phyloP scores from a whole-genome alignment of 2,888 invertebrate species.

The Athalia cordata region DNA sequence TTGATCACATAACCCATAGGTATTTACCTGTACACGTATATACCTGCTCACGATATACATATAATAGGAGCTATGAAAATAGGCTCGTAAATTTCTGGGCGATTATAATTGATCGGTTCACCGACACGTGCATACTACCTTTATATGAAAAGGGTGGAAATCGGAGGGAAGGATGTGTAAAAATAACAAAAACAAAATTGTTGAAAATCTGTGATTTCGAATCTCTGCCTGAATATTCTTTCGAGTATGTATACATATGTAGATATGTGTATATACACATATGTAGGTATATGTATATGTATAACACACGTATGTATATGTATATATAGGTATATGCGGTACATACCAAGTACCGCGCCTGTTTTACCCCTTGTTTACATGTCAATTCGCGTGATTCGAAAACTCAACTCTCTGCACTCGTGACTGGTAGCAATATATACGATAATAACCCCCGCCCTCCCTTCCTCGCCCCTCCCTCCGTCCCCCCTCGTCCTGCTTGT shows the following conservation, averaged over 20 bases:
- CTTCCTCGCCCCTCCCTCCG: not conserved
- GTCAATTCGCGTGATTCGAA: constrained; percentile 32
- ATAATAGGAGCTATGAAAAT: no score
- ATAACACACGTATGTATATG: not conserved
- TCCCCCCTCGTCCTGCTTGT: not conserved
- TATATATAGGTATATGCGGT: not conserved
- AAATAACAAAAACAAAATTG: not conserved
- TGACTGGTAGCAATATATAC: constrained; percentile 21
- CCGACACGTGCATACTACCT: no score
- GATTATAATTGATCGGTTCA: no score
- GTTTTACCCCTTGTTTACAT: constrained; percentile 33
- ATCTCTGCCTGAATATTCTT: no score
- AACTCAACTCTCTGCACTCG: not conserved
- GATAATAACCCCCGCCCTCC: constrained; percentile 5
- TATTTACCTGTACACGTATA: no score
- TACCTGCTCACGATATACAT: no score
- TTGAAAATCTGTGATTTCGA: constrained; percentile 2
- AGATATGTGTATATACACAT: not conserved
- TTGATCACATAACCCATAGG: no score
- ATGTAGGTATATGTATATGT: not conserved
- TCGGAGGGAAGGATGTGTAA: not conserved
- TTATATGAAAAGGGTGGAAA: no score
- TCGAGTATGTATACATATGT: not conserved
- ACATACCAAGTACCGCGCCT: constrained; percentile 4
- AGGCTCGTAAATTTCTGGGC: no score